phyloP scores from a whole-genome alignment of 2,113 vertebrate species.

The Pipa parva region DNA sequence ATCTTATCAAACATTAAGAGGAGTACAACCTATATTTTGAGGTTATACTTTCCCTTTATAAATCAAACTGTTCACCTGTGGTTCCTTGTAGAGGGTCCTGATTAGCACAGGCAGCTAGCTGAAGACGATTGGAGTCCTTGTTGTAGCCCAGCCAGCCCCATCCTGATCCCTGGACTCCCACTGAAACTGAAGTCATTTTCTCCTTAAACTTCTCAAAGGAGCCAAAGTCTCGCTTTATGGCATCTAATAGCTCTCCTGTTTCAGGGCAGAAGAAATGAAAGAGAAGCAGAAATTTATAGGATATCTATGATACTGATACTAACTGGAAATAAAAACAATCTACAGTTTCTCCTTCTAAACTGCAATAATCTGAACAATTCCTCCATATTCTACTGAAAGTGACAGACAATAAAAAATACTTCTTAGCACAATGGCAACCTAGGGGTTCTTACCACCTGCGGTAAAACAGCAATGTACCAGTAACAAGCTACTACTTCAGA shows the following conservation, averaged over 20 bases:
- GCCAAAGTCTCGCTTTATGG: conserved; percentile 91
- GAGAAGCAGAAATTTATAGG: background rate
- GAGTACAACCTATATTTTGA: too few species aligned
- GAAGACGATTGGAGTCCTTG: conserved; percentile 75
- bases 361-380: too few species aligned
- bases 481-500: too few species aligned
- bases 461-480: too few species aligned
- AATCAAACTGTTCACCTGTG: conserved; percentile 69
- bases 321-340: too few species aligned
- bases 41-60: background rate
- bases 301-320: too few species aligned
- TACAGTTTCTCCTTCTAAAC: too few species aligned
- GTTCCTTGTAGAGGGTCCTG: conserved; percentile 94
- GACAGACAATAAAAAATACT: too few species aligned
- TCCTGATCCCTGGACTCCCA: conserved; percentile 92
- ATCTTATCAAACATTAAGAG: too few species aligned
- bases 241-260: conserved; percentile 84
- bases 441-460: too few species aligned
- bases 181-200: conserved; percentile 78
- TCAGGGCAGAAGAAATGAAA: background rate
- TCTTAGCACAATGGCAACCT: too few species aligned
- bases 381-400: too few species aligned
- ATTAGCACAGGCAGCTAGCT: conserved; percentile 82
- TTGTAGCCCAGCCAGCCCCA: conserved; percentile 95
- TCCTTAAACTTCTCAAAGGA: conserved; percentile 90